Evolutionary conservation across 2,888 invertebrate species (phyloP).

Genomic region (Ochropacha duplaris): DNA sequence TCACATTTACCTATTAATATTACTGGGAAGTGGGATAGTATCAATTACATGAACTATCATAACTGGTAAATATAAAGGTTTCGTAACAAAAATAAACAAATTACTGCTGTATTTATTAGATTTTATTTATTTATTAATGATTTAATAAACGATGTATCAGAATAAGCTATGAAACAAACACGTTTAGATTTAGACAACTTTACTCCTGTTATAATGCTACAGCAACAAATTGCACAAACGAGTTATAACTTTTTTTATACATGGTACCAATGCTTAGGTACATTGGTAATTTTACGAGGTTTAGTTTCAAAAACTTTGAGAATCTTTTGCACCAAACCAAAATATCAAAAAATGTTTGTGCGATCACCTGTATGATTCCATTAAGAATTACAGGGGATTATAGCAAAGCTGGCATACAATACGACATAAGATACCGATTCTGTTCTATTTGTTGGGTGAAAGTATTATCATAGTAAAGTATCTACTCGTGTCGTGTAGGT

Average conservation of each 20-base stretch:
- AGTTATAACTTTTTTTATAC: too few relatives aligned
- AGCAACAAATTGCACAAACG: background rate
- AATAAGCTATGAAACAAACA: too few relatives aligned
- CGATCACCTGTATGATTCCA: constrained; percentile 76
- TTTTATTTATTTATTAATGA: too few relatives aligned
- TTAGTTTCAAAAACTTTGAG: constrained; percentile 44
- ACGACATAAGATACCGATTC: constrained; percentile 18
- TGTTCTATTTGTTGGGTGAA: constrained; percentile 23
- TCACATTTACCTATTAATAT: too few relatives aligned
- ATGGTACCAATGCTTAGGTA: too few relatives aligned
- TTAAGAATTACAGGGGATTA: constrained; percentile 73
- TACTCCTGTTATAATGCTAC: background rate
- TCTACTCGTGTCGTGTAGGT: constrained; percentile 1
- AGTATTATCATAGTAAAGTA: constrained; percentile 8
- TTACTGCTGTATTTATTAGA: too few relatives aligned
- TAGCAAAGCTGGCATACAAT: constrained; percentile 37
- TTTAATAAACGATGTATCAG: too few relatives aligned
- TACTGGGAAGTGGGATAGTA: background rate
- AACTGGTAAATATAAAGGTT: too few relatives aligned
- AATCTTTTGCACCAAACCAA: constrained; percentile 24
- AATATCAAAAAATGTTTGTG: constrained; percentile 64
- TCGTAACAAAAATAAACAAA: too few relatives aligned
- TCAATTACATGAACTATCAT: background rate
- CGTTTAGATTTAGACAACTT: too few relatives aligned
- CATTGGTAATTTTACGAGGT: too few relatives aligned